Conservation (phyloP, 2,797 vertebrate genomes). For the Otolemur crassicaudatus region DNA sequence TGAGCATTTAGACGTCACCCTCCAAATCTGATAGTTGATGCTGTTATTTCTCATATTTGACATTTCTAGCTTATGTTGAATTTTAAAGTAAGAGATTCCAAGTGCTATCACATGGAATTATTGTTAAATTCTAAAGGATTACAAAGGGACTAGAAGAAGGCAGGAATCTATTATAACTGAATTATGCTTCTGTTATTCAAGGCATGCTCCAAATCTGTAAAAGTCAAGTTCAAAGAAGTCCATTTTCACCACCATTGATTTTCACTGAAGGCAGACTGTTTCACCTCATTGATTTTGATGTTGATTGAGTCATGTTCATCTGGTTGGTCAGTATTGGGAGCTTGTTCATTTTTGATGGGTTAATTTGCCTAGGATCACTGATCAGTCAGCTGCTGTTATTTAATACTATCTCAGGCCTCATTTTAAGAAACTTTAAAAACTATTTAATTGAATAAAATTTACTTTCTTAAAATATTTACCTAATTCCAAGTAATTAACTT, state of each 20-base stretch:
- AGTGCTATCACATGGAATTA: background rate
- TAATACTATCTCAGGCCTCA: background rate
- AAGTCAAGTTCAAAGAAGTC: constrained; percentile 78
- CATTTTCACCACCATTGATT: constrained; percentile 81
- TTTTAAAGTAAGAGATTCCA: constrained; percentile 33
- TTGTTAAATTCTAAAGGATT: background rate
- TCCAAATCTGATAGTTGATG: background rate
- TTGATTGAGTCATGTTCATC: constrained; percentile 78
- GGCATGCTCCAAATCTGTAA: constrained; percentile 68
- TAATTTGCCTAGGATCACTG: constrained; percentile 76
- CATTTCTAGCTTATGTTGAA: background rate
- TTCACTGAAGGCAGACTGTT: constrained; percentile 74
- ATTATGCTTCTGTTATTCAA: constrained; percentile 68
- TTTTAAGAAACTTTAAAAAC: background rate
- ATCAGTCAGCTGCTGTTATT: constrained; percentile 61
- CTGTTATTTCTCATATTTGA: background rate
- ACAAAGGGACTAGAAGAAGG: background rate
- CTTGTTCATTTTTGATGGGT: constrained; percentile 75
- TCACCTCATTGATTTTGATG: constrained; percentile 80
- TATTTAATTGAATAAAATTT: background rate
- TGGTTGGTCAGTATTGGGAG: constrained; percentile 69
- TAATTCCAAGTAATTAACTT: background rate
- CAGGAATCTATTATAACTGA: constrained; percentile 20
- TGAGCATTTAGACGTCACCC: background rate
- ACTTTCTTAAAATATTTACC: background rate